Evolutionary conservation across 2,888 invertebrate genomes (phyloP).

Genomic region (Aphrophora alni): DNA sequence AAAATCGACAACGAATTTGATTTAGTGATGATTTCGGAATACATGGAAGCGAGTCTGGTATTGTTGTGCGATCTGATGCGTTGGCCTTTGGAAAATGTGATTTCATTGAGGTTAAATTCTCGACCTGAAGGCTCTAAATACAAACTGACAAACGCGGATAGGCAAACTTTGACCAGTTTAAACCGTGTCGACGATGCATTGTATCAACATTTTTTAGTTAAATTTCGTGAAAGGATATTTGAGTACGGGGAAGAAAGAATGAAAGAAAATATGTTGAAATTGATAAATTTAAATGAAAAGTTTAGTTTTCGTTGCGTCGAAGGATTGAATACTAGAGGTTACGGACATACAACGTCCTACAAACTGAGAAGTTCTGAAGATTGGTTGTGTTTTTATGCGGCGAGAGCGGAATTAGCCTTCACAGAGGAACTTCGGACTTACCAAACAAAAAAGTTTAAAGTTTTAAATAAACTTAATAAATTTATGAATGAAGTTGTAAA

Average conservation of each 20-base stretch:
- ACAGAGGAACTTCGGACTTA: constrained; percentile 44
- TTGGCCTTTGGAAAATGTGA: constrained; percentile 49
- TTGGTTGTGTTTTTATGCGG: constrained; percentile 43
- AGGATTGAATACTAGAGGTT: constrained; percentile 43
- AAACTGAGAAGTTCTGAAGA: constrained; percentile 39
- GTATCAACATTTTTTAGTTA: constrained; percentile 46
- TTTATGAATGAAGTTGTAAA: background rate
- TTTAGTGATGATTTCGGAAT: constrained; percentile 51
- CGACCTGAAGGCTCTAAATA: constrained; percentile 33
- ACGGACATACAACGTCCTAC: constrained; percentile 44
- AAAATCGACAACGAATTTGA: constrained; percentile 49
- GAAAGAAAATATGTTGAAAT: constrained; percentile 41
- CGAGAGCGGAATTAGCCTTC: constrained; percentile 46
- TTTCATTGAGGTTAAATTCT: constrained; percentile 44
- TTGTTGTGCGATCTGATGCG: constrained; percentile 48
- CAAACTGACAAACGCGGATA: constrained; percentile 36
- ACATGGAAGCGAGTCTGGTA: constrained; percentile 50
- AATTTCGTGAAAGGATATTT: constrained; percentile 43
- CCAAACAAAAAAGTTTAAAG: constrained; percentile 30
- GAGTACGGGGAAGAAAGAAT: constrained; percentile 46
- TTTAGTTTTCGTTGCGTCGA: constrained; percentile 43
- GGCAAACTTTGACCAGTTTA: constrained; percentile 27
- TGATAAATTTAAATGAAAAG: constrained; percentile 43
- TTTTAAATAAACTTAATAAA: background rate
- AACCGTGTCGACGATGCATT: constrained; percentile 45